Base-by-base conservation (phyloP, 2,113 vertebrate genomes). In the Cheilinus undulatus region DNA sequence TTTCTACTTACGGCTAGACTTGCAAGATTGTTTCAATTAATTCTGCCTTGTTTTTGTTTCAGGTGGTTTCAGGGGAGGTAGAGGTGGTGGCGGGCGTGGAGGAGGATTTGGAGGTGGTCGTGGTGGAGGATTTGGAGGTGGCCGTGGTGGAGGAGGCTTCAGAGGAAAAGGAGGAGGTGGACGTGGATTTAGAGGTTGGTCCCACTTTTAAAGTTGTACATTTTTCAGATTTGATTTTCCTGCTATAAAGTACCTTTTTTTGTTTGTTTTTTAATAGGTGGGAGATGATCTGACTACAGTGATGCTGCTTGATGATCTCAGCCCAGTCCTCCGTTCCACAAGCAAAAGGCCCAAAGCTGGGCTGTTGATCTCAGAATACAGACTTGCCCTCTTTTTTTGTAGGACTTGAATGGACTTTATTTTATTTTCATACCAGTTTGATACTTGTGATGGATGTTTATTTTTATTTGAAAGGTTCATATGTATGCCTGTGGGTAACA, bases 151-250 rank as follows among this genome's bases (percentile, higher is more conserved):
- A 56, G 94, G 89, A 9, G 85, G 86, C 20, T 93, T 96, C 57
- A 93, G 96, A 57, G 92, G 95, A 84, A 59, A 96, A 79, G 93
- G 94, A 0, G 92, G 95, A 85, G 63, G 96, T 78, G 93, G 94
- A 0, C 91, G 95, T 24, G 92, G 94, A 75, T 93, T 94, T 60
- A 93, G 96, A 85, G 96, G 97, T 96, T 76, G 19, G 68, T 12
- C 7, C 3, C 1, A n/a, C 40, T 43, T 14, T n/a, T 5, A 36
- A 1, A 43, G 0, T 1, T 36, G 0, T 5, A 13, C 5, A 30
- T 2, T 2, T 27, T 30, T 34, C n/a, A n/a, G n/a, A 10, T 1
- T 40, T n/a, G n/a, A n/a, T 1, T 60, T 10, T 48, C 0, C 4
- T 36, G 1, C 4, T 54, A 5, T 64, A 20, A 14, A 23, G 17